Base-by-base conservation (phyloP, 2,113 vertebrate genomes). In the Hydrochoerus hydrochaeris region DNA sequence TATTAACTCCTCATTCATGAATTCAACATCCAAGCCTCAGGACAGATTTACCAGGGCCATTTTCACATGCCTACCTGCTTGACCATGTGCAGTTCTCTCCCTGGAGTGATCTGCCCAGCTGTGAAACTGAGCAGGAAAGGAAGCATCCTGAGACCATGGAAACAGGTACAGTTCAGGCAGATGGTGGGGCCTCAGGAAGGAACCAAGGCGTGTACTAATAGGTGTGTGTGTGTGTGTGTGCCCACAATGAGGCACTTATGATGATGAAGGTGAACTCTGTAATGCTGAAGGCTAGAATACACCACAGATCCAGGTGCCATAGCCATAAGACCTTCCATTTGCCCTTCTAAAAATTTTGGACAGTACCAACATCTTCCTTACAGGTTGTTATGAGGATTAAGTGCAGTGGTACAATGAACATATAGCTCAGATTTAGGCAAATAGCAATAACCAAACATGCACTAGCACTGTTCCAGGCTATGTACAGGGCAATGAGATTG, bases 1-100 rank as follows among this genome's bases (percentile, higher is more conserved):
- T 58, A 44, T 86, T 57, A 94, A 62, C 35, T 83, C 94, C 38
- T 91, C 19, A 12, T 69, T 97, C 92, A 77, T 41, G 63, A 91
- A 89, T 83, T 69, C 73, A 80, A 88, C 85, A 57, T n/a, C 32
- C 19, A n/a, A 80, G 67, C 35, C 73, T 63, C 75, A 62, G 49
- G 30, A 88, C 10, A 11, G 57, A 65, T 7, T 44, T 87, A 83
- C 63, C 38, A n/a, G 52, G 35, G 46, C 4, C 28, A 41, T 20
- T 58, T 58, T 62, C 60, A 46, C 41, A 62, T 14, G 54, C 52
- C 67, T 4, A 17, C 60, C 57, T 46, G 30, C 78, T 35, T 46
- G 65, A 58, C 41, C 28, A 1, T 5, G 13, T 69, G 8, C 6
- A 0, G 11, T 54, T 28, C 28, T 87, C 46, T 67, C 32, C 46